A percentile compares a stretch with the other conserved stretches of the same genome.
phyloP scores from a whole-genome alignment of 2,888 invertebrate species.

The Eupithecia tripunctaria region DNA sequence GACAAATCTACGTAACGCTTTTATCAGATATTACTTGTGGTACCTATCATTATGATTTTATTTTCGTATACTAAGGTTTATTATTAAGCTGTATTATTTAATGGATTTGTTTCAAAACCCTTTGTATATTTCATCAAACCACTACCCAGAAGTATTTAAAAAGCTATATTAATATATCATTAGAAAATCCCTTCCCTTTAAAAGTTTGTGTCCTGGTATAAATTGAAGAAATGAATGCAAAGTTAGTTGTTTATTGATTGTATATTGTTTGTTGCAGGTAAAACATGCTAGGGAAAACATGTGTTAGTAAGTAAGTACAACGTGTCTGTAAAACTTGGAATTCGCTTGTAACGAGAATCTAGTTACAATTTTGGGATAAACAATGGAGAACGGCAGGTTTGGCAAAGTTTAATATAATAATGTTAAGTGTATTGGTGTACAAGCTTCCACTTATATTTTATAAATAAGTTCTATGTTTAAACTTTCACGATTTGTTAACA shows the following conservation, averaged over 20 bases:
- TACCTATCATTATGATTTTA: neutral
- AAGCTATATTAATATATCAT: neutral
- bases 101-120: neutral
- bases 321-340: neutral
- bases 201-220: neutral
- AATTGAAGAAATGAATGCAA: neutral
- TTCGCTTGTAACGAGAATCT: neutral
- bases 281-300: neutral
- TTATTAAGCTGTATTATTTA: neutral
- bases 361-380: neutral
- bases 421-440: too few relatives aligned
- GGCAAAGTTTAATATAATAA: neutral
- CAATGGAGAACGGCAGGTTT: neutral
- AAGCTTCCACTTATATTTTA: too few relatives aligned
- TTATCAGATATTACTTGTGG: neutral
- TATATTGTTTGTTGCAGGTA: constrained; percentile 4
- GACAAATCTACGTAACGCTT: neutral
- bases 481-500: too few relatives aligned
- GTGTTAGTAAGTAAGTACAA: neutral
- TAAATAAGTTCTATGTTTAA: too few relatives aligned
- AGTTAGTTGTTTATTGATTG: neutral
- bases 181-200: neutral
- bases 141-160: neutral
- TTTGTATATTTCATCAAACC: neutral
- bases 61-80: too few relatives aligned